Evolutionary conservation across 2,888 invertebrate species (phyloP), one percentile per base, ranked within the genome.

Genomic region (Drosophila lacicola): DNA sequence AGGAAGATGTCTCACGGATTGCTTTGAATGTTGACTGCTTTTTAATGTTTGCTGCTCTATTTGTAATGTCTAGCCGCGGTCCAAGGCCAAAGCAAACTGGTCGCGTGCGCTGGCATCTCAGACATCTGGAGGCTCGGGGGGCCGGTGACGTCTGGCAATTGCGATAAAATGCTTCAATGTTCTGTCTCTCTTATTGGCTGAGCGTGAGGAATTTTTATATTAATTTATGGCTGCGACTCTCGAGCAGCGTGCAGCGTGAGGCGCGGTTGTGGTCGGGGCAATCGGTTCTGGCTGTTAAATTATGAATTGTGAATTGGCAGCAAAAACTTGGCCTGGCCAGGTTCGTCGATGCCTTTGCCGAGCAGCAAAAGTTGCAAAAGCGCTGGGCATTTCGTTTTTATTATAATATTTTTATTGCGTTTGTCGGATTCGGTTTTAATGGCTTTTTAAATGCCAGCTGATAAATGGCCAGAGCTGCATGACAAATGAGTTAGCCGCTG

Each of bases 151-250:
- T 71, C 81, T 81, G 80, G 75, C 61, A 58, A 64, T 56, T 58
- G 77, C 82, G 85, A 85, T 87, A 84, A 87, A 86, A 85, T 83
- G 78, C 83, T 85, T 86, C 80, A 85, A 73, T 86, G 82, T 83
- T 83, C 81, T 29, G 79, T 29, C 29, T 57, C 75, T 78, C 82
- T 86, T 87, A 86, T 90, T 90, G 90, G 84, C 90, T 90, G 86
- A 90, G 89, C 90, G 89, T 89, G 89, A 90, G 83, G 89, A 90
- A 90, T 90, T 90, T 87, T 87, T 88, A 84, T 88, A 89, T 90
- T 89, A 89, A 89, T 89, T 89, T 89, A 89, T 88, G 82, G 80
- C 82, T 74, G 66, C 73, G 72, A 70, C 74, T 68, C 75, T 47
- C 47, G 47, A 58, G 42, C 49, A 13, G 33, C 13, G 14, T 39